Conservation (phyloP, 1,140 invertebrate species). For the Matsumurasca onukii region DNA sequence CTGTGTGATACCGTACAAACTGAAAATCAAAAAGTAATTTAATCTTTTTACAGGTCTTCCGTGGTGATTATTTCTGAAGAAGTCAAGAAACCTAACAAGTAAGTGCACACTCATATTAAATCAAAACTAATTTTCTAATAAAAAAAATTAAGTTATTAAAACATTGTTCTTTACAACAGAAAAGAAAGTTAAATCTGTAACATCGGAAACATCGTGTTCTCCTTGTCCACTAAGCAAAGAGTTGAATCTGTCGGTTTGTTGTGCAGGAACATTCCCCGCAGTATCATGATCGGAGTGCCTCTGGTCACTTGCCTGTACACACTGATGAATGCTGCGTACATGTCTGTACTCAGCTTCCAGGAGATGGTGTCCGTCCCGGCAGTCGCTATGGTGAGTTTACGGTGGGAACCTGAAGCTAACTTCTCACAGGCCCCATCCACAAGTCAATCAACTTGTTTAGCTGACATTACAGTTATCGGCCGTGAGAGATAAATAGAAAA, state of each 20-base stretch:
- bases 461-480: neutral
- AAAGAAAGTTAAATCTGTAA: neutral
- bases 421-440: no score
- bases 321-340: slow-evolving; percentile 90
- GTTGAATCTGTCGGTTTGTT: no score
- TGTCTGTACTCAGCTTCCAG: slow-evolving; percentile 76
- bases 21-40: no score
- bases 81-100: slow-evolving; percentile 82
- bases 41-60: slow-evolving; percentile 51
- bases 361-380: slow-evolving; percentile 81
- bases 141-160: neutral
- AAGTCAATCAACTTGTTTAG: no score
- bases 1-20: no score
- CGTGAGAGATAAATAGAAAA: neutral
- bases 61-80: slow-evolving; percentile 92
- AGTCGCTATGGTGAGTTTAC: slow-evolving; percentile 77
- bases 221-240: no score
- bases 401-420: no score
- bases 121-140: neutral
- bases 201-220: neutral
- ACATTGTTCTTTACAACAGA: neutral
- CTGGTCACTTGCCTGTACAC: slow-evolving; percentile 86
- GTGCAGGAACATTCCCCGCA: slow-evolving; percentile 71
- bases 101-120: slow-evolving; percentile 42
- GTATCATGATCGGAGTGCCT: slow-evolving; percentile 89